Evolutionary conservation across 2,797 vertebrate species (phyloP), one percentile per base, ranked within the genome.

Genomic region (Meriones psammophilus): DNA sequence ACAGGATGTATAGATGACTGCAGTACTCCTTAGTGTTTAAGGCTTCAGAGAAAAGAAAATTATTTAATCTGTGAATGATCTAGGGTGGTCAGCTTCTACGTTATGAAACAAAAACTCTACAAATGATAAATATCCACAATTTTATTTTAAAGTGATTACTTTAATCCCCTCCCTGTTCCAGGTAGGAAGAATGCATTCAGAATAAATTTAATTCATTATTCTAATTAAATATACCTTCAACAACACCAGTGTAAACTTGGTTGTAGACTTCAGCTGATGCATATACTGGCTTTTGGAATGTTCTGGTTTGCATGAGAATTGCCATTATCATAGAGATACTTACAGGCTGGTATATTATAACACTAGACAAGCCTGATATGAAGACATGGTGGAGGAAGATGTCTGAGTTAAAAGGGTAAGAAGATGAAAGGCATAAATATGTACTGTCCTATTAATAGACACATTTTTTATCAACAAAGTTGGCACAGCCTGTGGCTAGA

Each of bases 31-130:
- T 24, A 83, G 94, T 95, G 26, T 94, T 94, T 91, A 84, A 46
- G 90, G 30, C 95, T 96, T 71, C 56, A 86, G 36, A 56, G 42
- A 96, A 86, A 58, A 83, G 83, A 92, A 54, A 94, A 83, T 76
- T n/a, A 84, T 77, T 91, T 89, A 95, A 89, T 92, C 91, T 95
- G 77, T 10, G 8, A 74, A 54, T 88, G 18, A 5, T 54, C 46
- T 68, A 88, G 73, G 58, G 13, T 94, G 36, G 36, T 26, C 8
- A 36, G 30, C 22, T 88, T 93, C 91, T 92, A 92, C 95, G 88
- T 93, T 97, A n/a, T 79, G 58, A 93, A 92, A 87, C 15, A 90
- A 81, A 77, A 76, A 83, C 6, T 68, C 39, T 91, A 50, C 46
- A 92, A 91, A 87, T 62, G 50, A 6, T 95, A 92, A 87, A 74